These are phyloP conservation scores for Diploptera punctata DNA, from an alignment of 2,888 invertebrate species.

Conservation along the genomic window DNA sequence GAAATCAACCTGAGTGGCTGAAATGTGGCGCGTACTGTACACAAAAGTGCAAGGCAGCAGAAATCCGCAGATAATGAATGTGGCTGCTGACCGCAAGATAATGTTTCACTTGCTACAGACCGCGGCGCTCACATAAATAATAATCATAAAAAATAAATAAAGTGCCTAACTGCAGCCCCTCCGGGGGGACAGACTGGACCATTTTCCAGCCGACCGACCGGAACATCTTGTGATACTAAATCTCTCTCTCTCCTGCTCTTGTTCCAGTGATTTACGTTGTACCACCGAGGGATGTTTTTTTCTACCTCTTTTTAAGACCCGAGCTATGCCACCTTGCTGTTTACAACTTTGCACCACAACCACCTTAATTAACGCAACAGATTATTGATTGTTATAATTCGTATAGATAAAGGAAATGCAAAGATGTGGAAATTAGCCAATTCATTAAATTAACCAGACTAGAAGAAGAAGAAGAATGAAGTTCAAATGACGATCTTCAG, in stretches of 20 bases:
- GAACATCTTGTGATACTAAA: conserved; percentile 6
- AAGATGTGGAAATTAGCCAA: no score
- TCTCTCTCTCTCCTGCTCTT: no score
- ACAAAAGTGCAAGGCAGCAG: no score
- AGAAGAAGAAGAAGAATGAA: no score
- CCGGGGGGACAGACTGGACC: neutral
- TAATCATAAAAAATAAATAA: conserved; percentile 12
- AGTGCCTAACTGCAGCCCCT: neutral
- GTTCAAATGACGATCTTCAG: no score
- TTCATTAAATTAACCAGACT: no score
- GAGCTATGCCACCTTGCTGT: neutral
- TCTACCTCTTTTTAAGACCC: neutral
- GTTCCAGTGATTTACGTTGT: no score
- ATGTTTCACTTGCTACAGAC: neutral
- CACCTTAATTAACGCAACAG: no score
- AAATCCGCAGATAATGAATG: neutral
- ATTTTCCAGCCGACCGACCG: conserved; percentile 5
- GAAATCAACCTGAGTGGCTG: neutral
- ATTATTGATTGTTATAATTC: no score
- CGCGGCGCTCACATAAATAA: conserved; percentile 8
- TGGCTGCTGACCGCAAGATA: neutral
- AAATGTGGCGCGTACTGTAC: neutral
- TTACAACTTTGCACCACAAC: no score
- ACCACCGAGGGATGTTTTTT: neutral
- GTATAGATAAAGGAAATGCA: no score